Evolutionary conservation across 2,113 vertebrate species (phyloP).

Genomic region (Thunnus thynnus): DNA sequence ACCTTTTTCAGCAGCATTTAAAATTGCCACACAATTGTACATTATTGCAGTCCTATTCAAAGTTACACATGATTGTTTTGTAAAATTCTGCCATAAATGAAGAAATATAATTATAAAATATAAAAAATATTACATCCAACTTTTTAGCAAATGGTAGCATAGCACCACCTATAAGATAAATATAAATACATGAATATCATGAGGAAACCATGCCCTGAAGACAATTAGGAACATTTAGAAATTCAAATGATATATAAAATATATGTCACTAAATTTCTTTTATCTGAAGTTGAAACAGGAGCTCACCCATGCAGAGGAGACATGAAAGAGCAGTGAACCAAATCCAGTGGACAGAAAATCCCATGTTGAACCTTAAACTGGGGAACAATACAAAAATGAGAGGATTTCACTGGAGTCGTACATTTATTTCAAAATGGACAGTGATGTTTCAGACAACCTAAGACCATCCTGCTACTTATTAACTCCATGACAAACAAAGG

Average conservation of each 20-base stretch:
- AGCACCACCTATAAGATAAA: not conserved
- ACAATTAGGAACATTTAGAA: not conserved
- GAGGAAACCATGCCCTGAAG: no score
- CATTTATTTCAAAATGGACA: slow-evolving; percentile 47
- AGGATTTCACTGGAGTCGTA: not conserved
- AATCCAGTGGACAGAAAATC: slow-evolving; percentile 38
- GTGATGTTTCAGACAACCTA: not conserved
- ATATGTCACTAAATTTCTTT: not conserved
- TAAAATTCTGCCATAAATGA: no score
- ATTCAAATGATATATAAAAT: not conserved
- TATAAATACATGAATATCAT: not conserved
- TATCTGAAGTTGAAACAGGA: slow-evolving; percentile 1
- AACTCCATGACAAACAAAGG: slow-evolving; percentile 72
- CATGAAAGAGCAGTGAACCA: slow-evolving; percentile 43
- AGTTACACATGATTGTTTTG: no score
- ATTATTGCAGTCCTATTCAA: no score
- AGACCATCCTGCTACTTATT: slow-evolving; percentile 73
- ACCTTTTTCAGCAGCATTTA: no score
- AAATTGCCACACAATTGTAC: no score
- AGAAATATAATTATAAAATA: no score
- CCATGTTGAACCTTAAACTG: slow-evolving; percentile 60
- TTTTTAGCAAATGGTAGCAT: no score
- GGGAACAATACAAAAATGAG: slow-evolving; percentile 20
- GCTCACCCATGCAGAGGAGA: slow-evolving; percentile 66
- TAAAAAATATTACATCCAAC: no score